These are phyloP conservation scores for Reticulitermes lucifugus DNA, from an alignment of 2,888 invertebrate genomes.

Conservation along the genomic window DNA sequence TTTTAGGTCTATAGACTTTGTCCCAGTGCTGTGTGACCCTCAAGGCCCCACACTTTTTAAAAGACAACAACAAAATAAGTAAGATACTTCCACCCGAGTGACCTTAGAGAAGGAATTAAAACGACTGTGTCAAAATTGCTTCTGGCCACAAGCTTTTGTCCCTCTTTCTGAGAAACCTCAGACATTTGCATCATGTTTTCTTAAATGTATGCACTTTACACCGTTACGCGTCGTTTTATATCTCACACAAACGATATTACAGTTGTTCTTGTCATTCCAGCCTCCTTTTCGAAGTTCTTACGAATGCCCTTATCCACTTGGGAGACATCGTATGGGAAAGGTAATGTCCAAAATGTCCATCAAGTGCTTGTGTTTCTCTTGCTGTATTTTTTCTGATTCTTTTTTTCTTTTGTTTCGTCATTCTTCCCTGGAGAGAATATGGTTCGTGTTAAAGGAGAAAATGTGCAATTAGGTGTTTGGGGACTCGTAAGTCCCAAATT, in stretches of 20 bases:
- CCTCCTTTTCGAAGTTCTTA: background rate
- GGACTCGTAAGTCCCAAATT: constrained; percentile 51
- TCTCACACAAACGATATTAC: background rate
- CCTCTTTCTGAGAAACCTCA: background rate
- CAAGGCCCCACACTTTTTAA: no score
- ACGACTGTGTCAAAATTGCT: no score
- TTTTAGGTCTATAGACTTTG: no score
- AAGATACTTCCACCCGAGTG: no score
- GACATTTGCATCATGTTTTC: background rate
- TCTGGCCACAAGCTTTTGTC: no score
- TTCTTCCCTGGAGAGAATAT: constrained; percentile 2
- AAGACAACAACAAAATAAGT: no score
- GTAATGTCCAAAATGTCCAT: constrained; percentile 52
- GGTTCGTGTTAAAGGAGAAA: constrained; percentile 49
- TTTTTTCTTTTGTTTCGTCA: constrained; percentile 46
- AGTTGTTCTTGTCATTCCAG: background rate
- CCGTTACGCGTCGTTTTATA: background rate
- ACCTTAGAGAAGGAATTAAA: no score
- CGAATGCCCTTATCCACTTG: constrained; percentile 36
- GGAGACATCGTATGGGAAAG: constrained; percentile 51
- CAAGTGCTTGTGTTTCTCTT: constrained; percentile 31
- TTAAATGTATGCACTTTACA: background rate
- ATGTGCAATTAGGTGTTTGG: constrained; percentile 54
- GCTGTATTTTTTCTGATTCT: background rate
- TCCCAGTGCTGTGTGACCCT: no score